Base-by-base conservation (phyloP, 2,797 vertebrate species). In the Danio albolineatus region DNA sequence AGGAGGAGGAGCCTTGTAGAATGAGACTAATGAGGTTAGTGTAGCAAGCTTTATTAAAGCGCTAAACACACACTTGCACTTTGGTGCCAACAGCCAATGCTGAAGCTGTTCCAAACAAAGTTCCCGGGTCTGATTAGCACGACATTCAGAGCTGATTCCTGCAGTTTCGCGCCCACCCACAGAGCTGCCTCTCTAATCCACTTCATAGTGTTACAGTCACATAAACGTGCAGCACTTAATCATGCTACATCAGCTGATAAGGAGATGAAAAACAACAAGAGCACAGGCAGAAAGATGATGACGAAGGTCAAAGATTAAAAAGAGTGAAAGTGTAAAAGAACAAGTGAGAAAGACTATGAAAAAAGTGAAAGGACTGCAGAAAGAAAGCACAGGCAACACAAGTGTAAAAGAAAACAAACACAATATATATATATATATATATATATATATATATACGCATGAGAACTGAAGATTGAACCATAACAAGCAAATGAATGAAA, bases 21-120 rank as follows among this genome's bases (percentile, higher is more conserved):
- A 76, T 76, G 79, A 72, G 71, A 21, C 56, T 85, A 90, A 88
- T 83, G 59, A 75, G 79, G 72, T 70, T 80, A 75, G 81, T 74
- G n/a, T 71, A 53, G 74, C 81, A 65, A 73, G 51, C 36, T 19
- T 38, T 61, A 72, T 39, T 64, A 74, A 13, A 66, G 41, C n/a
- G 17, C 39, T 60, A 72, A 71, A 75, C 80, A 75, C 70, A 70
- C 51, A 62, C 61, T 10, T 65, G 70, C 43, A 75, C 38, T 38
- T 74, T 14, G 39, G 62, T 64, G 46, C 56, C 38, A 72, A 75
- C 39, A 53, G 46, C 7, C 46, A 72, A 44, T 19, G 6, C 19
- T 46, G 48, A 72, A 60, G 16, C 13, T 7, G 39, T 38, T 79
- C 38, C 69, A 38, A 51, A 8, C 48, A 1, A 17, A 71, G 57